Evolutionary conservation across 1,140 invertebrate genomes (phyloP), one percentile per base, ranked within the genome.

Genomic region (Neodiprion pinetum): DNA sequence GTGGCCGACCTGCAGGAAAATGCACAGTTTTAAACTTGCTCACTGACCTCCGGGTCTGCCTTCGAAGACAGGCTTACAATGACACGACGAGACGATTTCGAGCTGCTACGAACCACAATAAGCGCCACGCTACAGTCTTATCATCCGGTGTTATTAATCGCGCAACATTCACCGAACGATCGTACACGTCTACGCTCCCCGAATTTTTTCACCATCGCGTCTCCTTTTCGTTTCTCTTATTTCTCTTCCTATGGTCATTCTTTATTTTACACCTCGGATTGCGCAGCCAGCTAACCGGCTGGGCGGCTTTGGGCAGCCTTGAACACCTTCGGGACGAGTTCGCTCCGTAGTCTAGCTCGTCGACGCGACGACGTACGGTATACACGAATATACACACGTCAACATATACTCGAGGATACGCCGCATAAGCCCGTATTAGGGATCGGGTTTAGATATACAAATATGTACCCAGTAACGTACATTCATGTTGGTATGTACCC

Each of bases 231-330:
- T 61, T 61, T 61, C 3, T 61, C 53, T 61, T 61, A 14, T 61
- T 61, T 61, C n/a, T 9, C 53, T 61, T 61, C 53, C n/a, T 71
- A 40, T 28, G 68, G 61, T 65, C 12, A 65, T 65, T 69, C 21
- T 47, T 69, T 69, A 69, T 47, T 23, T 69, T 69, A 69, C 67
- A 69, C 17, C 21, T 50, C 70, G 14, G 70, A 71, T 71, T 50
- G 70, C 40, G 11, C 40, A 14, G n/a, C 28, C 14, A 73, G 75
- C 69, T 72, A 73, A 78, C 74, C 79, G 79, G 71, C 72, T 68
- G 77, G 77, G 72, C 71, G 73, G 75, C 65, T 69, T 61, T 72
- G 71, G 10, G 81, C 78, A 83, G 76, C 82, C 82, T 83, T 83
- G 82, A 83, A 82, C 79, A 76, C 70, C 77, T 80, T 66, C 72